Base-by-base conservation (phyloP, 2,888 invertebrate genomes). In the Dasypolia templi region DNA sequence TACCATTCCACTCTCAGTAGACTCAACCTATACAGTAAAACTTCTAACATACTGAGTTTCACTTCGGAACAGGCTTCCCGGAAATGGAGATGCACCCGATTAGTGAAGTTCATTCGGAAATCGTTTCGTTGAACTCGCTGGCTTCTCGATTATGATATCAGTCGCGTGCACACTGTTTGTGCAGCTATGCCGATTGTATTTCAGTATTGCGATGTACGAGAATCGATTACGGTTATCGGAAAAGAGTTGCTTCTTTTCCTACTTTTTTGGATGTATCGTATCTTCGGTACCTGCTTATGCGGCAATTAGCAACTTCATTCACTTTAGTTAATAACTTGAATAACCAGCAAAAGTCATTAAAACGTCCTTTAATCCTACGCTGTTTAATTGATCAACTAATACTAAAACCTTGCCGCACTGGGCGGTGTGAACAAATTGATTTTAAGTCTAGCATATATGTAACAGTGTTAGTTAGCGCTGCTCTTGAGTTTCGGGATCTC, bases 401-500 rank as follows among this genome's bases (percentile, higher is more conserved):
- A 76, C 29, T 74, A 39, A 66, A 75, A 79, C 64, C 72, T 74
- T 42, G 53, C 66, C 66, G 56, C 72, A 61, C 44, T 67, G 26
- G 70, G 56, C 72, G 39, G 65, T 69, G 71, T 56, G 76, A 70
- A 55, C 49, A n/a, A 75, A 74, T 80, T 77, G 79, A 78, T 78
- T 81, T 75, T 46, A 76, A 81, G 71, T 67, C 62, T 69, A 72
- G 68, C 69, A 62, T 65, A 75, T 71, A 77, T 73, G 78, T 73
- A 78, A 72, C 61, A 75, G 64, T 75, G 64, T 78, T 80, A 76
- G n/a, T n/a, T 58, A 81, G 61, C 75, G 53, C 62, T 63, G 73
- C 72, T 77, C 84, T 79, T 81, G 70, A 83, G 83, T 83, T 87
- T 84, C 75, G 77, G 78, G 76, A 82, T 82, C 82, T 82, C n/a